A percentile compares a stretch with the other conserved stretches of the same genome.
Conservation (phyloP, 2,888 invertebrate genomes). For the Caenorhabditis auriculariae region DNA sequence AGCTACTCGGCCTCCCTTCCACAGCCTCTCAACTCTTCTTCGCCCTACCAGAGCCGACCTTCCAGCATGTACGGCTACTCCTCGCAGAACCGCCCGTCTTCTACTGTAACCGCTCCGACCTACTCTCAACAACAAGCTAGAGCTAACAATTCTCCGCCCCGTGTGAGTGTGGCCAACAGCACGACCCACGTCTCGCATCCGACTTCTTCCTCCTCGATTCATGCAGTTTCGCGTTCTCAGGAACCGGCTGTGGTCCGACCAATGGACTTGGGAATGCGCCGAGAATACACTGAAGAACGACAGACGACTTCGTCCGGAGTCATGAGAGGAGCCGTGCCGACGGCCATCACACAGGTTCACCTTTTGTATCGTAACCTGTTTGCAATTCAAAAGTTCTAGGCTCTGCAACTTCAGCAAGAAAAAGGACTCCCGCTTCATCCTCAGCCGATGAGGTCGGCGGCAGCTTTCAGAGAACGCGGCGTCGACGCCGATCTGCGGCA, state of each 20-base stretch:
- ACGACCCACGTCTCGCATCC: slow-evolving; percentile 10
- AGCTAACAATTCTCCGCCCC: slow-evolving; percentile 7
- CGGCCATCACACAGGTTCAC: slow-evolving; percentile 32
- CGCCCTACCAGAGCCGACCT: slow-evolving; percentile 8
- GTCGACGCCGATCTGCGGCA: slow-evolving; percentile 25
- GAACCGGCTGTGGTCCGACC: slow-evolving; percentile 31
- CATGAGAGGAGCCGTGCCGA: slow-evolving; percentile 36
- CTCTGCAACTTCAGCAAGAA: slow-evolving; percentile 24
- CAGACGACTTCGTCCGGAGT: slow-evolving; percentile 9
- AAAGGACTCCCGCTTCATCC: slow-evolving; percentile 7
- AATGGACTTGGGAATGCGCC: slow-evolving; percentile 24
- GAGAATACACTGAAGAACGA: slow-evolving; percentile 1
- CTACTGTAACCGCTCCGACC: too few relatives aligned
- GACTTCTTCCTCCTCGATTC: slow-evolving; percentile 2
- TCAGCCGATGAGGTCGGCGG: slow-evolving; percentile 11
- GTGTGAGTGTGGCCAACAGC: slow-evolving; percentile 11
- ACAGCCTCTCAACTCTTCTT: neutral
- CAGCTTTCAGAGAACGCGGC: slow-evolving; percentile 16
- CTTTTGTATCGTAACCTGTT: neutral
- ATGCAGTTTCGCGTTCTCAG: too few relatives aligned
- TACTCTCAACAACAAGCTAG: neutral
- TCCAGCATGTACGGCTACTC: slow-evolving; percentile 21
- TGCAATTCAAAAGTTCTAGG: slow-evolving; percentile 3
- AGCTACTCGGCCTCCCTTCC: slow-evolving; percentile 1
- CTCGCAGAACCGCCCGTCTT: too few relatives aligned